Base-by-base conservation (phyloP, 1,140 invertebrate genomes). In the Eumeta japonica region DNA sequence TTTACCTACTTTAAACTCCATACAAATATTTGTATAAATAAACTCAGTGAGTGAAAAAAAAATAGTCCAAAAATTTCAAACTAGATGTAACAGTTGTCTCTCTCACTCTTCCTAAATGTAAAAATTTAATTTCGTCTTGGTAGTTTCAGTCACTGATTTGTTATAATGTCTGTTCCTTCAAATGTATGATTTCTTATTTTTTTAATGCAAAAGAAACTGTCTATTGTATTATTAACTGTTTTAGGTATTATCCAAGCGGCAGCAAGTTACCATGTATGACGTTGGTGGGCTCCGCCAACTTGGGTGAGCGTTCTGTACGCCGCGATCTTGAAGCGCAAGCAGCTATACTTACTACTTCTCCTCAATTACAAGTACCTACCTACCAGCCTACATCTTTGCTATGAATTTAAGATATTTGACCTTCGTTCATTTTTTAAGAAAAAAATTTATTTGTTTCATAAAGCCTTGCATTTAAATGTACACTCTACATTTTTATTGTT, bases 221-320 rank as follows among this genome's bases (percentile, higher is more conserved):
- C n/a, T 10, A 7, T 11, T 29, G 28, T 29, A 13, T 29, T 29
- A 10, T 11, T 29, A n/a, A 13, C 10, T 30, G 7, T 52, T 52
- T 5, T 37, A 79, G 77, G 79, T 87, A 88, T 46, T 85, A 92
- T 52, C 77, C 84, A 10, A 81, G 85, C 1, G 75, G 81, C 12
- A 73, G 82, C 28, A 56, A 70, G 4, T 75, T 83, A 10, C 92
- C 94, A 0, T 83, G 78, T 52, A 66, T 92, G 1, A 97, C 94
- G 1, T 65, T 98, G 2, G 84, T 98, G 47, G 97, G 97, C 3
- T 99, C 97, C 1, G 91, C 97, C 0, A 99, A 99, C 77, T 95
- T 96, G 73, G 96, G 94, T 77, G 84, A 85, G 62, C 76, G 88
- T 35, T 98, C 96, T 0, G 90, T 97, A 0, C 81, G 87, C 48